phyloP scores from a whole-genome alignment of 1,140 invertebrate species.

The Cepaea nemoralis region DNA sequence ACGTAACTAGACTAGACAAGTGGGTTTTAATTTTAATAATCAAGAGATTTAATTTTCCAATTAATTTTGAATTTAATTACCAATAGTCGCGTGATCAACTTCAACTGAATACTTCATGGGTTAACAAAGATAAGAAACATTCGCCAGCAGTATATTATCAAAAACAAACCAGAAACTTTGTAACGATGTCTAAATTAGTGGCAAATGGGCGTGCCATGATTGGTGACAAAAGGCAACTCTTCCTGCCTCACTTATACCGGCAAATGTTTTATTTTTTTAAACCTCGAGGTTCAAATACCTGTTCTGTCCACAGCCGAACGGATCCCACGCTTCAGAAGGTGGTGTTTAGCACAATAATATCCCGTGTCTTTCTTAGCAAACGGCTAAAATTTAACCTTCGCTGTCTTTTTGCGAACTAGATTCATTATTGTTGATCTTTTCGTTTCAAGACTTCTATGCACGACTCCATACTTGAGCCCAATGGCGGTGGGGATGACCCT shows the following conservation, averaged over 20 bases:
- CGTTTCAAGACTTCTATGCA: background rate
- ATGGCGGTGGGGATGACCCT: conserved; percentile 4
- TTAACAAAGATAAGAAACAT: too few species aligned
- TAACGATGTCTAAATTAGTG: too few species aligned
- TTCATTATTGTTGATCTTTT: conserved; percentile 10
- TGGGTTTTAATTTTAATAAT: too few species aligned
- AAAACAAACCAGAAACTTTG: background rate
- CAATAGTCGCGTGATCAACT: too few species aligned
- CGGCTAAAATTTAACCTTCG: conserved; percentile 5
- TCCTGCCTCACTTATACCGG: background rate
- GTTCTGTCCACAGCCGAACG: background rate
- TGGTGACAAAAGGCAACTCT: background rate
- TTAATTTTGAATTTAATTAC: too few species aligned
- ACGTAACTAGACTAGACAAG: too few species aligned
- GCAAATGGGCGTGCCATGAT: background rate
- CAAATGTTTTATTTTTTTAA: background rate
- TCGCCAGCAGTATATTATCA: too few species aligned
- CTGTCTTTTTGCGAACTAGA: conserved; percentile 4
- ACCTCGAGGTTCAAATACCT: background rate
- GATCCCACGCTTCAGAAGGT: background rate
- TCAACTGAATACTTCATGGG: too few species aligned
- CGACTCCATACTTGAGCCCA: conserved; percentile 15
- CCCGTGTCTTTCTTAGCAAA: background rate
- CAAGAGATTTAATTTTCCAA: too few species aligned
- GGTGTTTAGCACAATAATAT: background rate